phyloP scores from a whole-genome alignment of 2,888 invertebrate species.

The Melieria crassipennis region DNA sequence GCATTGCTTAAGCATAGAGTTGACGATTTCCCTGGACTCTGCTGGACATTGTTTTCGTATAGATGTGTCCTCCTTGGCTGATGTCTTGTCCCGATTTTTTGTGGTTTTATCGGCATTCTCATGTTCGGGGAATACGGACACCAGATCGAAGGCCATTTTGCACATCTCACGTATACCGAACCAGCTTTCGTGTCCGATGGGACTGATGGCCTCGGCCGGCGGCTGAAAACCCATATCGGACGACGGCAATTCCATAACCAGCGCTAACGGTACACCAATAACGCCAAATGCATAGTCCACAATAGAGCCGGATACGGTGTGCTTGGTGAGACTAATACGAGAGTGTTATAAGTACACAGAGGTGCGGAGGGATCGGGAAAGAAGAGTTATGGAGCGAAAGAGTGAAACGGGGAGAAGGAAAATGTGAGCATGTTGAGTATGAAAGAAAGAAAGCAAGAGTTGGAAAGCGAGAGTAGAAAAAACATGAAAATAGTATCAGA shows the following conservation, averaged over 20 bases:
- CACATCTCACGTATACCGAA: slow-evolving; percentile 65
- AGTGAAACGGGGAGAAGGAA: too few relatives aligned
- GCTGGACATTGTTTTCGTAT: background rate
- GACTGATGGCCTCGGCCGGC: slow-evolving; percentile 56
- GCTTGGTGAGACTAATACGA: slow-evolving; percentile 49
- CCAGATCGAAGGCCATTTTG: slow-evolving; percentile 53
- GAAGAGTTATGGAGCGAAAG: too few relatives aligned
- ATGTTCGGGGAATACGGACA: background rate
- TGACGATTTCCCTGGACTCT: too few relatives aligned
- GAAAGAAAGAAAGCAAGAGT: too few relatives aligned
- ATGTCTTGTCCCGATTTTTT: background rate
- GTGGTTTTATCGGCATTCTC: background rate
- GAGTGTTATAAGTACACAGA: too few relatives aligned
- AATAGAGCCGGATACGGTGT: slow-evolving; percentile 60
- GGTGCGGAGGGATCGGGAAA: too few relatives aligned
- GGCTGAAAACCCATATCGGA: slow-evolving; percentile 62
- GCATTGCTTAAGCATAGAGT: too few relatives aligned
- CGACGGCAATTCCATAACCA: slow-evolving; percentile 64
- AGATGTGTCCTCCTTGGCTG: background rate
- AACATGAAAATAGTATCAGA: too few relatives aligned
- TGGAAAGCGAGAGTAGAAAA: too few relatives aligned
- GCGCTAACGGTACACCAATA: slow-evolving; percentile 58
- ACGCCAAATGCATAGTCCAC: slow-evolving; percentile 64
- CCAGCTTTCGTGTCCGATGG: slow-evolving; percentile 63
- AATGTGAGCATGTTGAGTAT: too few relatives aligned